Percentiles rank a stretch among this genome's conserved stretches.
Evolutionary conservation across 2,797 vertebrate genomes (phyloP).

Genomic region (Percopsis omiscomaycus): DNA sequence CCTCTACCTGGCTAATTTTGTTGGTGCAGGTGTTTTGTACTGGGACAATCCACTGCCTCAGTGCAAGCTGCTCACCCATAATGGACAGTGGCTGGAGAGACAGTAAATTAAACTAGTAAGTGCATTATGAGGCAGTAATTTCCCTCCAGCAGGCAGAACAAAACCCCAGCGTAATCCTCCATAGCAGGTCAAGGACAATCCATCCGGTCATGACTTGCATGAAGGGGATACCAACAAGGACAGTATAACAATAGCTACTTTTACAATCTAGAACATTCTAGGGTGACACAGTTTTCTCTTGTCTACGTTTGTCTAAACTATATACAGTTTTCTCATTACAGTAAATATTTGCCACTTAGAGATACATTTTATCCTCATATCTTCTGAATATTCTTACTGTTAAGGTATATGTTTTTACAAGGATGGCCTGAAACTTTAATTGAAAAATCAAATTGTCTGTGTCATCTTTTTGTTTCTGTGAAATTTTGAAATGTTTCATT

Average conservation of each 20-base stretch:
- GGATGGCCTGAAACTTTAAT: no score
- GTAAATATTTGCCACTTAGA: no score
- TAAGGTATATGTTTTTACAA: no score
- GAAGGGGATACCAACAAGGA: background rate
- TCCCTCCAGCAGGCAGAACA: background rate
- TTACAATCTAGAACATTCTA: background rate
- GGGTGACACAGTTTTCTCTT: no score
- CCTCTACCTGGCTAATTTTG: no score
- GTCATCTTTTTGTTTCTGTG: no score
- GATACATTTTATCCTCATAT: no score
- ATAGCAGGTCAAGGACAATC: background rate
- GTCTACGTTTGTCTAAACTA: background rate
- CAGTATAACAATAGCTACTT: background rate
- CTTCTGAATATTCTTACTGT: no score
- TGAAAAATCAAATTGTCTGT: no score
- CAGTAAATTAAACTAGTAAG: background rate
- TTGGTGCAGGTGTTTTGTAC: no score
- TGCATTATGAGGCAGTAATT: background rate
- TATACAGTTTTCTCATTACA: background rate
- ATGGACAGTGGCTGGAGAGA: background rate
- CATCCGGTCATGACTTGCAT: background rate
- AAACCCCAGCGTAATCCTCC: background rate
- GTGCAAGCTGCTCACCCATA: background rate
- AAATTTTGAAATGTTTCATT: no score
- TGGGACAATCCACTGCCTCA: no score